Conservation (phyloP, 2,797 vertebrate species). For the Lindbergichthys nudifrons region DNA sequence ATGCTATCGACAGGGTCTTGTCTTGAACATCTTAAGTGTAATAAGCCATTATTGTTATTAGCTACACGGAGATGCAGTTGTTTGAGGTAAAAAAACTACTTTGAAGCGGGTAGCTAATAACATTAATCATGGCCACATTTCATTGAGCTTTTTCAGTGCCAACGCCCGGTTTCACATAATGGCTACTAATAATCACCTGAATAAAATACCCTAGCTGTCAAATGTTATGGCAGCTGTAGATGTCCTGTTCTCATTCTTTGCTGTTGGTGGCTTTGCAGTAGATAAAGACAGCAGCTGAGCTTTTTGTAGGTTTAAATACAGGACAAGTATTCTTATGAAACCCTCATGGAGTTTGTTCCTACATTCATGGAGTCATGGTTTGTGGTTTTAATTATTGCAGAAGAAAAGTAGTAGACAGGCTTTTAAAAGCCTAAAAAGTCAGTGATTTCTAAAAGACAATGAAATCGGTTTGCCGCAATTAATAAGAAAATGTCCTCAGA, state of each 20-base stretch:
- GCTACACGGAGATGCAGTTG: background rate
- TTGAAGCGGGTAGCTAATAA: background rate
- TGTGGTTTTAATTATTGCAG: slow-evolving; percentile 24
- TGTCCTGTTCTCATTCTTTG: background rate
- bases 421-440: slow-evolving; percentile 43
- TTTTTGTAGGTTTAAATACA: background rate
- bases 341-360: background rate
- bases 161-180: background rate
- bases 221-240: background rate
- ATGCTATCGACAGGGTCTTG: background rate
- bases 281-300: background rate
- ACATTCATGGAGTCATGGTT: slow-evolving; percentile 3
- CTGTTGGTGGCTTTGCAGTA: background rate
- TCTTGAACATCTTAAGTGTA: background rate
- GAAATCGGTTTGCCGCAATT: slow-evolving; percentile 22
- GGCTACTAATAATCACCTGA: background rate
- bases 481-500: slow-evolving; percentile 28
- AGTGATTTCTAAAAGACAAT: slow-evolving; percentile 45
- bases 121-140: background rate
- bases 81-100: background rate
- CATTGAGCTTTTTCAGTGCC: background rate
- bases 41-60: background rate
- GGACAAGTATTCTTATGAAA: background rate
- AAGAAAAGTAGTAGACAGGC: slow-evolving; percentile 1
- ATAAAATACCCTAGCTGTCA: background rate